Conservation (phyloP, 2,113 vertebrate genomes). For the Prinia subflava region DNA sequence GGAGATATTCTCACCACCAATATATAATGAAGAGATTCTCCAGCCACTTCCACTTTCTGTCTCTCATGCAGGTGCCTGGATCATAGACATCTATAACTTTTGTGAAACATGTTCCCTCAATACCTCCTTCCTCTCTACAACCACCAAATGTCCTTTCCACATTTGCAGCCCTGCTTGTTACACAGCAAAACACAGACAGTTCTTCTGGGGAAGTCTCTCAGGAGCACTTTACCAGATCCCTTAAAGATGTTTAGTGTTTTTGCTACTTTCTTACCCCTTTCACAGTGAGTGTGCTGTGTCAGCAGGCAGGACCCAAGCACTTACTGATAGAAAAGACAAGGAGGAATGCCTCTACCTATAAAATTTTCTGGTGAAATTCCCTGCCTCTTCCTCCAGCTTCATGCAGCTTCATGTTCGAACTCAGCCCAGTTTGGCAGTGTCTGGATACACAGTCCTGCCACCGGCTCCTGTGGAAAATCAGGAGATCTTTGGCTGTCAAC, state of each 20-base stretch:
- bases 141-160: not conserved
- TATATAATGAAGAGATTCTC: fast-evolving
- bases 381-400: not conserved
- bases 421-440: not conserved
- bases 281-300: not conserved
- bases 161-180: not conserved
- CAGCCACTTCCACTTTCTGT: not conserved
- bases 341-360: not conserved
- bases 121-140: not conserved
- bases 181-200: not conserved
- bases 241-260: not conserved
- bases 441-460: not conserved
- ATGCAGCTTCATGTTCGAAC: not conserved
- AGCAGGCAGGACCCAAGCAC: not conserved
- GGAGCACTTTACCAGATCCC: not conserved
- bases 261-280: not conserved
- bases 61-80: too few relatives aligned
- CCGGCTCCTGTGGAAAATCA: not conserved
- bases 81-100: fast-evolving
- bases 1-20: not conserved
- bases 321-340: not conserved
- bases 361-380: not conserved
- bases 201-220: not conserved
- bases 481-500: not conserved
- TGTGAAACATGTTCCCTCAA: not conserved